A percentile compares a stretch with the other conserved stretches of the same genome.
phyloP scores from a whole-genome alignment of 2,888 invertebrate species.

The Netelia inedita region DNA sequence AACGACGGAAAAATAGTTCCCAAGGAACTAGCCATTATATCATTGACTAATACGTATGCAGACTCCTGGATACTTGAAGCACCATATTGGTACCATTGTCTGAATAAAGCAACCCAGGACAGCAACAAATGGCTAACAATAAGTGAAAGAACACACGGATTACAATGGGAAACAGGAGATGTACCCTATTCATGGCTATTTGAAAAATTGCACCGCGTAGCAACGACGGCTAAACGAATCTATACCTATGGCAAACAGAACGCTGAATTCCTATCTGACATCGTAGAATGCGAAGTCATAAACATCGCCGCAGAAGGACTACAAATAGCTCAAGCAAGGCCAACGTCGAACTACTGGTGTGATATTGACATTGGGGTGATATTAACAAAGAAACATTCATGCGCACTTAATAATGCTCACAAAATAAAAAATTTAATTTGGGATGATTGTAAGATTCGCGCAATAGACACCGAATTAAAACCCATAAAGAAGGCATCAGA shows the following conservation, averaged over 20 bases:
- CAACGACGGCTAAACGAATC: not conserved
- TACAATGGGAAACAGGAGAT: conserved; percentile 40
- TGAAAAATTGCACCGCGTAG: not conserved
- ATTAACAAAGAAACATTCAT: not conserved
- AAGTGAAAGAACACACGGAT: not conserved
- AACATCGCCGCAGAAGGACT: not conserved
- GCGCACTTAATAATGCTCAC: conserved; percentile 24
- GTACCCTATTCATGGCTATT: conserved; percentile 23
- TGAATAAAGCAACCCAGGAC: not conserved
- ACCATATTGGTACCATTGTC: not conserved
- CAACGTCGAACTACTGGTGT: not conserved
- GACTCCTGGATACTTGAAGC: conserved; percentile 41
- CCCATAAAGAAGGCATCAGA: not conserved
- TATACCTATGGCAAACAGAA: conserved; percentile 10
- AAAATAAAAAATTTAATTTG: not conserved
- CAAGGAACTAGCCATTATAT: conserved; percentile 35
- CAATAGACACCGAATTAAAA: not conserved
- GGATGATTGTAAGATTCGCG: not conserved
- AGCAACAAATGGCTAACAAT: not conserved
- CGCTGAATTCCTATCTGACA: too few relatives aligned
- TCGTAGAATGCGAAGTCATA: too few relatives aligned
- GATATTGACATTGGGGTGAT: not conserved
- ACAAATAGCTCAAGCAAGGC: not conserved
- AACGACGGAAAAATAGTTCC: not conserved
- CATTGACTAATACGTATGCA: not conserved